phyloP scores from a whole-genome alignment of 2,888 invertebrate species.

The Abrostola tripartita region DNA sequence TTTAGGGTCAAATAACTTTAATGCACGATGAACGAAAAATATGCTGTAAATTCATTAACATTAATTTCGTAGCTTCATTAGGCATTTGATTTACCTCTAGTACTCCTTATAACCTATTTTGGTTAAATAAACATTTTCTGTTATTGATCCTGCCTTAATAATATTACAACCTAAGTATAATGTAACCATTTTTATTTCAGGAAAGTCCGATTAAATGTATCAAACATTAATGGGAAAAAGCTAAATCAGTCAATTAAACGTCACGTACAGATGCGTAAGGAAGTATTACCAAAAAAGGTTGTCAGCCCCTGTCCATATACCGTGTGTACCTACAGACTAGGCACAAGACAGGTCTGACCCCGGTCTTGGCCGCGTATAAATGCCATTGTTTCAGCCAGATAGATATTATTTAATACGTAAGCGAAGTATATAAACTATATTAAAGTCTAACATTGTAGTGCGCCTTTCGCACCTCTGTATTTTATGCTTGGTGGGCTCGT shows the following conservation, averaged over 20 bases:
- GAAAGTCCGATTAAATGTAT: no score
- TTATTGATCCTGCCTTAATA: no score
- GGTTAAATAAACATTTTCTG: no score
- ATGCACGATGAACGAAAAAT: no score
- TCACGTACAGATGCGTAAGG: not conserved
- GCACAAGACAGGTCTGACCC: conserved; percentile 52
- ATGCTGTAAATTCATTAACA: no score
- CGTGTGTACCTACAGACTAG: conserved; percentile 36
- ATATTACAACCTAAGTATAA: no score
- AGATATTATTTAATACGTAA: conserved; percentile 61
- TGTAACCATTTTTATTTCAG: no score
- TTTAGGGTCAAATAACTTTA: no score
- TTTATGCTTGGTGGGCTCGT: conserved; percentile 29
- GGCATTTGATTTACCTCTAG: no score
- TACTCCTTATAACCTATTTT: no score
- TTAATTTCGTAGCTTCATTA: no score
- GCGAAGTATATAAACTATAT: conserved; percentile 39
- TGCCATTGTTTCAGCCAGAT: conserved; percentile 58
- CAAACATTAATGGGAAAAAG: no score
- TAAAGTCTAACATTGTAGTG: conserved; percentile 28
- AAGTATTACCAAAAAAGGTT: conserved; percentile 13
- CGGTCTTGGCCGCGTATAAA: conserved; percentile 49
- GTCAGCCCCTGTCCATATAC: conserved; percentile 29
- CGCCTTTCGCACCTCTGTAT: conserved; percentile 54
- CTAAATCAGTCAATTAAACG: not conserved